Conservation (phyloP, 2,797 vertebrate species). For the Bucorvus abyssinicus region DNA sequence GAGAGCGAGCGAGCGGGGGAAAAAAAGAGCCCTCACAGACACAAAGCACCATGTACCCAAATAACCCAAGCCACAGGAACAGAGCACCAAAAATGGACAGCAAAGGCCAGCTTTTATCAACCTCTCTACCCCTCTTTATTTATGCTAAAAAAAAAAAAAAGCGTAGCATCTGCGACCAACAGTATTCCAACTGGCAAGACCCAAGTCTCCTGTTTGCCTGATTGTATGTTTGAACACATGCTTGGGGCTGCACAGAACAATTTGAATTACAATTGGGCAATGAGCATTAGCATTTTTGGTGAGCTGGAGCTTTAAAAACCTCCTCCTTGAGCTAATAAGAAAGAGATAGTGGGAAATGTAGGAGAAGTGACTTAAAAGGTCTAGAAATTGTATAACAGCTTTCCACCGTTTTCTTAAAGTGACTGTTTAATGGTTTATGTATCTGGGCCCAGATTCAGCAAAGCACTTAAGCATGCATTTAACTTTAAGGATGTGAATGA, state of each 20-base stretch:
- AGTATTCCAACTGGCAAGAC: constrained; percentile 50
- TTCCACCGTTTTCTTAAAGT: constrained; percentile 41
- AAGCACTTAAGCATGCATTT: constrained; percentile 66
- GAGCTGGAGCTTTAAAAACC: constrained; percentile 58
- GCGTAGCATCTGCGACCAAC: constrained; percentile 23
- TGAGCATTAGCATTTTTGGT: constrained; percentile 3
- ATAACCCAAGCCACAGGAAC: not conserved
- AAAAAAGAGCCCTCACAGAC: constrained; percentile 19
- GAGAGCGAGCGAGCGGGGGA: not conserved
- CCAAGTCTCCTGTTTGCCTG: constrained; percentile 26
- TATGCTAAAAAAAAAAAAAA: not conserved
- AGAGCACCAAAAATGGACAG: not conserved
- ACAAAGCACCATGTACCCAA: constrained; percentile 24
- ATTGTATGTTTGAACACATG: constrained; percentile 60
- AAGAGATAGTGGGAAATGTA: constrained; percentile 1
- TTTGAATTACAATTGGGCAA: constrained; percentile 57
- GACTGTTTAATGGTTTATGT: constrained; percentile 67
- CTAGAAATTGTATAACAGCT: constrained; percentile 49
- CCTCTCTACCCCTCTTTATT: not conserved
- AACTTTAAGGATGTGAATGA: constrained; percentile 53
- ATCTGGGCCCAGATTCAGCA: constrained; percentile 63
- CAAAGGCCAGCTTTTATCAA: not conserved
- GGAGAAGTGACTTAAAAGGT: constrained; percentile 49
- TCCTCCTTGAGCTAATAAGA: constrained; percentile 46
- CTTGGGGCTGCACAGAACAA: constrained; percentile 46